Evolutionary conservation across 2,888 invertebrate genomes (phyloP).

Genomic region (Heliconius sara): DNA sequence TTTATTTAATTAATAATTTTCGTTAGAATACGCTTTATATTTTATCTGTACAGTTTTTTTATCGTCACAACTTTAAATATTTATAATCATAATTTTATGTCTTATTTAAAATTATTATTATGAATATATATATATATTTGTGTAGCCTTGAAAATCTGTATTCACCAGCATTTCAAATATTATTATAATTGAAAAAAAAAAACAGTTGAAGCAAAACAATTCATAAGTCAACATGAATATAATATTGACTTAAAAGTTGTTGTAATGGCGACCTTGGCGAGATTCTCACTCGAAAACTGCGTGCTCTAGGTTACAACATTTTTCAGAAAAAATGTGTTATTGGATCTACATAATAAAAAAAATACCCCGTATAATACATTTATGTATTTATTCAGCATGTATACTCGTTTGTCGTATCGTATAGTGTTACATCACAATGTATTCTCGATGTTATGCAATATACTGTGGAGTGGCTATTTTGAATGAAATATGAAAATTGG

Average conservation of each 20-base stretch:
- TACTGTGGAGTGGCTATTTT: not conserved
- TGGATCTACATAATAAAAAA: not conserved
- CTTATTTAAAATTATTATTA: not conserved
- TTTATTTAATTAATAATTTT: not conserved
- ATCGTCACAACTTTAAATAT: not conserved
- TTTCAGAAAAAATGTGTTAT: slow-evolving; percentile 15
- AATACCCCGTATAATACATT: not conserved
- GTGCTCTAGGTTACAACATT: slow-evolving; percentile 6
- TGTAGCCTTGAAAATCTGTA: not conserved
- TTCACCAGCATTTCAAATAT: not conserved
- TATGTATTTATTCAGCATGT: slow-evolving; percentile 10
- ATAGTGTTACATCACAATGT: not conserved
- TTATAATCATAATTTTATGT: not conserved
- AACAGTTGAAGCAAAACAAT: not conserved
- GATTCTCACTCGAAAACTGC: slow-evolving; percentile 16
- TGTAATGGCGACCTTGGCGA: slow-evolving; percentile 6
- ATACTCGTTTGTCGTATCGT: not conserved
- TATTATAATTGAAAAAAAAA: not conserved
- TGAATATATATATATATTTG: not conserved
- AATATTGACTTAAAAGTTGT: too few relatives aligned
- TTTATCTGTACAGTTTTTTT: not conserved
- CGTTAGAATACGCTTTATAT: not conserved
- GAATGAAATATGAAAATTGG: slow-evolving; percentile 2
- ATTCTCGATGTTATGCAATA: slow-evolving; percentile 4
- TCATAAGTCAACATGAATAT: not conserved